Conservation (phyloP, 2,888 invertebrate genomes). For the Ennomos quercinarius region DNA sequence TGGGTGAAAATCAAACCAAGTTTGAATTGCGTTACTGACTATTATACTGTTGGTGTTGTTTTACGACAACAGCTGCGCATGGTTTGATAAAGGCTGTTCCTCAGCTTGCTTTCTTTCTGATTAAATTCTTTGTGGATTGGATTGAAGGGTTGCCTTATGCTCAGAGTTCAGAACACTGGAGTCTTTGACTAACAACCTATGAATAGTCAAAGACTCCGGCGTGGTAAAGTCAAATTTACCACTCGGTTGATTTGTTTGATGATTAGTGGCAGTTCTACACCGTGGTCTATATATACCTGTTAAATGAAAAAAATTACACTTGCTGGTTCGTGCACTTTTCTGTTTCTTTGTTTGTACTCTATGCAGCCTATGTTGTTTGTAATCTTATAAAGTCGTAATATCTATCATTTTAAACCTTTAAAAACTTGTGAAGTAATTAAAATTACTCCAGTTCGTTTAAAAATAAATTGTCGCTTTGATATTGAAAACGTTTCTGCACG, state of each 20-base stretch:
- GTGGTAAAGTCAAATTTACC: not conserved
- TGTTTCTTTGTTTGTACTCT: no score
- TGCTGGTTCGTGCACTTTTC: no score
- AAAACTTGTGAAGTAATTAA: no score
- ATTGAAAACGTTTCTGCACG: no score
- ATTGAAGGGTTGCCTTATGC: not conserved
- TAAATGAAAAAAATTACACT: no score
- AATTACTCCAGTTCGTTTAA: no score
- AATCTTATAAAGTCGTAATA: no score
- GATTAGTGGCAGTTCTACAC: not conserved
- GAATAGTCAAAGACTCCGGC: not conserved
- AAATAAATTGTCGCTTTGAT: no score
- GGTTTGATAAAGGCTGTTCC: conserved; percentile 41
- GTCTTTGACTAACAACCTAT: not conserved
- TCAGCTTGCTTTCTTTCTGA: conserved; percentile 35
- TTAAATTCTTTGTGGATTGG: conserved; percentile 41
- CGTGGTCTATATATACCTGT: no score
- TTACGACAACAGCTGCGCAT: conserved; percentile 47
- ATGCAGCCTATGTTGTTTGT: no score
- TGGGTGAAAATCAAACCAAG: no score
- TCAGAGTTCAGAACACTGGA: not conserved
- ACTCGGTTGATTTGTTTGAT: conserved; percentile 3
- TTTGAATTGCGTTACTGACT: conserved; percentile 3
- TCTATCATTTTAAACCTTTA: no score
- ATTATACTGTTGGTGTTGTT: conserved; percentile 28